These are phyloP conservation scores for Orius insidiosus DNA, from an alignment of 1,140 invertebrate species.

Conservation along the genomic window DNA sequence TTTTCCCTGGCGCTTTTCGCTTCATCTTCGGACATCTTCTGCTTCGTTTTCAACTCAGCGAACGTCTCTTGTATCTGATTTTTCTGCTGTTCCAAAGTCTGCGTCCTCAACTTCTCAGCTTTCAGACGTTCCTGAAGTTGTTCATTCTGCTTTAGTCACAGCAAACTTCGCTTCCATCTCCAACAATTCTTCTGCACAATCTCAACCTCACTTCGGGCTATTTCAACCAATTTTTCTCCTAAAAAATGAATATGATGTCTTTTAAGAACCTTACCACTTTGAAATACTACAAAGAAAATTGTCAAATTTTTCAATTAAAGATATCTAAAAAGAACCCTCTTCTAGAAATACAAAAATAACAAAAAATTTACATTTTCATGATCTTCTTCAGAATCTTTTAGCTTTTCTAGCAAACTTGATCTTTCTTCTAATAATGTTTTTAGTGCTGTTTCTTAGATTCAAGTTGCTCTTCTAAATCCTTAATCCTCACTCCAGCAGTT, in stretches of 20 bases:
- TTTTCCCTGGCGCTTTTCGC: conserved; percentile 32
- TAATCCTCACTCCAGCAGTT: conserved; percentile 16
- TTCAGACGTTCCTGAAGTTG: conserved; percentile 31
- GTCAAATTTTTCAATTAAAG: conserved; percentile 10
- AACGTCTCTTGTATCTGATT: conserved; percentile 27
- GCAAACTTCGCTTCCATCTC: conserved; percentile 31
- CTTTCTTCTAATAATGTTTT: conserved; percentile 23
- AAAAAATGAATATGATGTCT: background rate
- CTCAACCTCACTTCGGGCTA: conserved; percentile 12
- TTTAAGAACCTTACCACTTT: conserved; percentile 10
- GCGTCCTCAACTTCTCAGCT: conserved; percentile 31
- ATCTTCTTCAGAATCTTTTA: conserved; percentile 28
- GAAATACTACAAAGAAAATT: conserved; percentile 5
- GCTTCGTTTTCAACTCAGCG: conserved; percentile 27
- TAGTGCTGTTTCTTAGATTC: conserved; percentile 16
- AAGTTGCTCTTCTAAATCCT: conserved; percentile 17
- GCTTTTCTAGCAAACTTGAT: conserved; percentile 23
- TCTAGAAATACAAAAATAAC: background rate
- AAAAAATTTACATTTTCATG: conserved; percentile 30
- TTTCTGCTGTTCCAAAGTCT: conserved; percentile 32
- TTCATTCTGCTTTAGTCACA: conserved; percentile 33
- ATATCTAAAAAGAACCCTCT: conserved; percentile 11
- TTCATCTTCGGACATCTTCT: conserved; percentile 37
- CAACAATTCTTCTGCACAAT: conserved; percentile 5
- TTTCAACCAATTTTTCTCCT: conserved; percentile 29